phyloP scores from a whole-genome alignment of 2,797 vertebrate genomes.

The Gadopsis bispinosus region DNA sequence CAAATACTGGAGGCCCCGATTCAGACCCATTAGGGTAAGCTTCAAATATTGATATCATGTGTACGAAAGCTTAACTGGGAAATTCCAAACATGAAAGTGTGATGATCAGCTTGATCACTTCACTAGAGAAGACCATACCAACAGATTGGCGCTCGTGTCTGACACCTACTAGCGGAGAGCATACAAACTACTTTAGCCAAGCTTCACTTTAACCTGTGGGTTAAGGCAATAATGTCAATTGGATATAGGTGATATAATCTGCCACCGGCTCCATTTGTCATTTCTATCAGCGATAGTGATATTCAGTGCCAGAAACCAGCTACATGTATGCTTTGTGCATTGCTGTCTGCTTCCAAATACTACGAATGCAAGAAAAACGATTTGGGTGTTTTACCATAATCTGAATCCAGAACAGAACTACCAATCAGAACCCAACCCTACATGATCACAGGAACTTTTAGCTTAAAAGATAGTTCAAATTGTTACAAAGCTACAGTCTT shows the following conservation, averaged over 20 bases:
- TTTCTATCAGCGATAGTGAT: not conserved
- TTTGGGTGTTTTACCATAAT: not conserved
- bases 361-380: not conserved
- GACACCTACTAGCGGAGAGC: not conserved
- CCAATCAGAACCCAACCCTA: not conserved
- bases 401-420: not conserved
- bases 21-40: not conserved
- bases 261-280: not conserved
- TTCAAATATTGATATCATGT: not conserved
- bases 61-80: not conserved
- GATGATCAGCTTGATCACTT: not conserved
- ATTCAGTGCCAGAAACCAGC: not conserved
- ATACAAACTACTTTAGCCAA: not conserved
- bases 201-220: conserved; percentile 11
- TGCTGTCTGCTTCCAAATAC: not conserved
- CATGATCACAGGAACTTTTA: not conserved
- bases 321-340: not conserved
- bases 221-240: not conserved
- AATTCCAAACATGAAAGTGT: not conserved
- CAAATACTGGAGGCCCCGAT: conserved; percentile 6
- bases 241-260: not conserved
- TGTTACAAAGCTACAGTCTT: not conserved
- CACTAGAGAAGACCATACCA: not conserved
- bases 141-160: not conserved
- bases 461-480: not conserved